Evolutionary conservation across 2,797 vertebrate species (phyloP).

Genomic region (Pteronotus mesoamericanus): DNA sequence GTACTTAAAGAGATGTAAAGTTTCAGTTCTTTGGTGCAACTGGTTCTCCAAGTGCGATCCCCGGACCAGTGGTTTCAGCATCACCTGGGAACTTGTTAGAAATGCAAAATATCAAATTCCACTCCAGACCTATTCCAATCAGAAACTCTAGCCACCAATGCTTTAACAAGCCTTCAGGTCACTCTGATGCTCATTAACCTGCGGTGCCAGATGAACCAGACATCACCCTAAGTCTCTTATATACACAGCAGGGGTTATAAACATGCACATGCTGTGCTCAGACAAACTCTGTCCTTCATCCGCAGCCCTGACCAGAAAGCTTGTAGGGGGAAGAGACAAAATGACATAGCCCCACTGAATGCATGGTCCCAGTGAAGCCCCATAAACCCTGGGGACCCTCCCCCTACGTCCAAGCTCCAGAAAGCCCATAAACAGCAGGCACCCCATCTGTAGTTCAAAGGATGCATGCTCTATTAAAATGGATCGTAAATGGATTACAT

Average conservation of each 20-base stretch:
- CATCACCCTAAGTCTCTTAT: background rate
- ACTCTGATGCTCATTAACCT: background rate
- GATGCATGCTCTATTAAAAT: conserved; percentile 24
- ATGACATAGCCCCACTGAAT: background rate
- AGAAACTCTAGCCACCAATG: background rate
- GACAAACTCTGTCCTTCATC: background rate
- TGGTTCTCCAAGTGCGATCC: background rate
- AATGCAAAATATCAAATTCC: background rate
- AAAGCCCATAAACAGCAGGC: conserved; percentile 48
- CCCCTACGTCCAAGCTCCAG: background rate
- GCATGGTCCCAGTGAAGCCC: background rate
- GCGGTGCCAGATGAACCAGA: background rate
- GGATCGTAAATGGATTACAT: conserved; percentile 56
- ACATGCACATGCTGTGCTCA: background rate
- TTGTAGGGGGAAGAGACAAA: background rate
- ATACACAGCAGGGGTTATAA: background rate
- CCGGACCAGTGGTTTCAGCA: background rate
- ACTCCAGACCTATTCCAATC: background rate
- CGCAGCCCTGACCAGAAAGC: background rate
- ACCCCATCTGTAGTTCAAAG: conserved; percentile 49
- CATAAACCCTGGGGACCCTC: background rate
- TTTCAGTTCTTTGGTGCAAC: background rate
- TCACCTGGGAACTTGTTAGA: background rate
- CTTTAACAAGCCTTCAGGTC: background rate
- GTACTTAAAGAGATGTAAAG: background rate